A percentile compares a stretch with the other conserved stretches of the same genome.
These are phyloP conservation scores for Sebastes iracundus DNA, from an alignment of 2,797 vertebrate genomes.

Conservation along the genomic window DNA sequence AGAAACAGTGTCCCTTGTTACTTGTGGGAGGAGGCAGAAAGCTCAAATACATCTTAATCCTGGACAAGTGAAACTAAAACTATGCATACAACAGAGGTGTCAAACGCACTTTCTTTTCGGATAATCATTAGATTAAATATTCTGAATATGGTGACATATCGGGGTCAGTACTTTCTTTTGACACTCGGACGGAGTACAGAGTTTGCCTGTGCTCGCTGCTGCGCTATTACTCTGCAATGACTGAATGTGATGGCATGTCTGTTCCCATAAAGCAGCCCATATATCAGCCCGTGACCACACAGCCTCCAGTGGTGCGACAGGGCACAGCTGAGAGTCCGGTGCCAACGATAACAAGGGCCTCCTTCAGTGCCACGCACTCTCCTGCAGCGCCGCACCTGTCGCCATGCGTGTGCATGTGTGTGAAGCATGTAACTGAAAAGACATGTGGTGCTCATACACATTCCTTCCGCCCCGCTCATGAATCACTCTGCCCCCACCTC, in stretches of 20 bases:
- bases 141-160: slow-evolving; percentile 25
- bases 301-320: slow-evolving; percentile 45
- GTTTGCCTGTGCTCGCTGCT: slow-evolving; percentile 18
- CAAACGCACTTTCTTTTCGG: neutral
- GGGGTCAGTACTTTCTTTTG: slow-evolving; percentile 18
- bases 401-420: slow-evolving; percentile 21
- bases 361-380: slow-evolving; percentile 40
- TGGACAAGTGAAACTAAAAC: neutral
- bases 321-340: slow-evolving; percentile 53
- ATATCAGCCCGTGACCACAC: slow-evolving; percentile 63
- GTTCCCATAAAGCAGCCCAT: slow-evolving; percentile 41
- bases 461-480: slow-evolving; percentile 67
- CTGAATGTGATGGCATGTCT: slow-evolving; percentile 53
- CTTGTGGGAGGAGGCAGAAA: neutral
- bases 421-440: slow-evolving; percentile 53
- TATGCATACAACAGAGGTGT: neutral
- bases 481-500: slow-evolving; percentile 53
- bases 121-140: slow-evolving; percentile 3
- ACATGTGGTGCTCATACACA: slow-evolving; percentile 67
- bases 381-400: slow-evolving; percentile 66
- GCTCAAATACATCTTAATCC: neutral
- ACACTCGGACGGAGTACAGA: slow-evolving; percentile 35
- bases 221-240: slow-evolving; percentile 6
- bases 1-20: neutral
- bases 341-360: slow-evolving; percentile 67